phyloP scores from a whole-genome alignment of 2,797 vertebrate genomes.

The Pteropus rufus region DNA sequence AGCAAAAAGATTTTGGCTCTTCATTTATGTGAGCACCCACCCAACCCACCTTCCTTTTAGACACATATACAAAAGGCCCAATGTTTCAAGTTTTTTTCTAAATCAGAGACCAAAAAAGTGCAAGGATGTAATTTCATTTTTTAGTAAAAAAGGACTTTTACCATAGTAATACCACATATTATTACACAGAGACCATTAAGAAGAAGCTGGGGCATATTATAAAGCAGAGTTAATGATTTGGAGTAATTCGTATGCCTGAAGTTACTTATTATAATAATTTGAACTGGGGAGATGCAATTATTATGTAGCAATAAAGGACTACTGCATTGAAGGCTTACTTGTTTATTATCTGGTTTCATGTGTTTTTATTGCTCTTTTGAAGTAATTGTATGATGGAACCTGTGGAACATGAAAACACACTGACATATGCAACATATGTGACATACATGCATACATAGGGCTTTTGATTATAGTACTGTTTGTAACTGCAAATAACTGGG shows the following conservation, averaged over 20 bases:
- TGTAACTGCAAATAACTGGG: not conserved
- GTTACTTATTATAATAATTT: slow-evolving; percentile 30
- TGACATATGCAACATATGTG: not conserved
- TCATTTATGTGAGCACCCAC: not conserved
- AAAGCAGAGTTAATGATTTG: not conserved
- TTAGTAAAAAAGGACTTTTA: slow-evolving; percentile 28
- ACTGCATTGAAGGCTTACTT: not conserved
- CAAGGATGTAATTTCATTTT: slow-evolving; percentile 6
- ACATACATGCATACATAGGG: not conserved
- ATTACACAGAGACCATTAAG: not conserved
- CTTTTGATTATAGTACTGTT: not conserved
- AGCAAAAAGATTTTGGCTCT: slow-evolving; percentile 44
- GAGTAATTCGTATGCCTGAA: not conserved
- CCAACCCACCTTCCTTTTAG: not conserved
- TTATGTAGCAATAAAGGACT: not conserved
- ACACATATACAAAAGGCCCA: not conserved
- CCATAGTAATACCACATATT: not conserved
- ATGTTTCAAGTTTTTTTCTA: slow-evolving; percentile 15
- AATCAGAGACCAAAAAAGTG: not conserved
- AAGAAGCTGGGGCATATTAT: not conserved
- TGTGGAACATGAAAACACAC: not conserved
- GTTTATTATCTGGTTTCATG: not conserved
- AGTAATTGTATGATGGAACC: not conserved
- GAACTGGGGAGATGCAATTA: not conserved
- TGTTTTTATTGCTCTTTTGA: not conserved